Base-by-base conservation (phyloP, 2,888 invertebrate species). In the Apamea anceps region DNA sequence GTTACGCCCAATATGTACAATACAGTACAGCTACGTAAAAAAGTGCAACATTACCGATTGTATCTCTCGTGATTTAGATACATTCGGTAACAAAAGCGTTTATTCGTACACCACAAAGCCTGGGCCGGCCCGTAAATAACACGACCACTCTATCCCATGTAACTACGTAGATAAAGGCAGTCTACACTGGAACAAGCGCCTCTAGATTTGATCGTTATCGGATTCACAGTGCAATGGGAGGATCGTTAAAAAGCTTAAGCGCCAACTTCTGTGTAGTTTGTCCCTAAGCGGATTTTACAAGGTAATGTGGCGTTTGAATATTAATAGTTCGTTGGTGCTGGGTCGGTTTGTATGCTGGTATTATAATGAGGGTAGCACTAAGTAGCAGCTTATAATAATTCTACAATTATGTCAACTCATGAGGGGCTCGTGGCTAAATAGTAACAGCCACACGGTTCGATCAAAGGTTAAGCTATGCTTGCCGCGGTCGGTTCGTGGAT, bases 51-150 rank as follows among this genome's bases (percentile, higher is more conserved):
- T 90, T 90, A 90, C 89, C 90, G 92, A 94, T 93, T 90, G 91
- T 94, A 93, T 94, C 94, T 91, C 79, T 86, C 88, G 92, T 95
- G 94, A 94, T 95, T 94, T 94, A 95, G 94, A 93, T 92, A 93
- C 92, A 93, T 90, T 85, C 84, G 90, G 89, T 90, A 92, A 94
- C 93, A 94, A 94, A 92, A 89, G 92, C 92, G 90, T 91, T 91
- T 91, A 91, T 92, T 91, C 91, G 90, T 82, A 85, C 88, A 88
- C 93, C 92, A 91, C 94, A 93, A 93, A 91, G 91, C 91, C 88
- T 85, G 84, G 84, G 84, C 86, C 75, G 83, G 85, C 88, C 89
- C 92, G 91, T 94, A 94, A 94, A 94, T 94, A 91, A 93, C 92
- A 83, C 84, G 87, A 88, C 85, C 88, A 89, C 87, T 88, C 82